Percentiles rank a stretch among this genome's conserved stretches.
Conservation (phyloP, 2,888 invertebrate genomes). For the Tetropium fuscum region DNA sequence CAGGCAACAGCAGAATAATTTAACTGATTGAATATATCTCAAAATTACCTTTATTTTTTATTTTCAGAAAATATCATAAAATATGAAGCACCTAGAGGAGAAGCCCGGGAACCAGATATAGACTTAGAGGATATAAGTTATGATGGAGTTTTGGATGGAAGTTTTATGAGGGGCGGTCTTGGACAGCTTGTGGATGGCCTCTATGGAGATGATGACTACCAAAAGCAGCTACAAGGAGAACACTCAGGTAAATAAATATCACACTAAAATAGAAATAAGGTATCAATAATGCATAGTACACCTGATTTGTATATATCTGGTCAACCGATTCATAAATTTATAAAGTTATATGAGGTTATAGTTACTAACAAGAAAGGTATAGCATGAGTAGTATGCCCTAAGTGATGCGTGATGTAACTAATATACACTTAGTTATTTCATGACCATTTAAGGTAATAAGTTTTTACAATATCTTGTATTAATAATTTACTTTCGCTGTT, state of each 20-base stretch:
- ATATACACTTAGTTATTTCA: no score
- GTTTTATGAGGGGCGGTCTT: conserved; percentile 75
- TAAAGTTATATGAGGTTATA: no score
- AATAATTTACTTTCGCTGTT: no score
- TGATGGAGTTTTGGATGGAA: conserved; percentile 75
- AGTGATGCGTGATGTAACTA: no score
- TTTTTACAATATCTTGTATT: no score
- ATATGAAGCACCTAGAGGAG: conserved; percentile 77
- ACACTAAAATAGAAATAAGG: neutral
- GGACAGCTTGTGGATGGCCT: conserved; percentile 87
- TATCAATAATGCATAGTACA: neutral
- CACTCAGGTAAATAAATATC: conserved; percentile 67
- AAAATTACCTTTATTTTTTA: neutral
- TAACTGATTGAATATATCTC: no score
- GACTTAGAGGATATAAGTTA: conserved; percentile 84
- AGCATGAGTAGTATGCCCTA: no score
- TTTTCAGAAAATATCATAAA: conserved; percentile 74
- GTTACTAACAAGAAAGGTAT: no score
- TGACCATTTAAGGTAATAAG: no score
- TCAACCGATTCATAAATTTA: no score
- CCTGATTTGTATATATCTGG: neutral
- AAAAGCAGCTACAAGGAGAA: conserved; percentile 70
- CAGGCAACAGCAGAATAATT: no score
- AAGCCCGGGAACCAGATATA: conserved; percentile 72
- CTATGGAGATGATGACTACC: conserved; percentile 76